These are phyloP conservation scores for Ceratothoa steindachneri DNA, from an alignment of 2,888 invertebrate genomes.

Conservation along the genomic window DNA sequence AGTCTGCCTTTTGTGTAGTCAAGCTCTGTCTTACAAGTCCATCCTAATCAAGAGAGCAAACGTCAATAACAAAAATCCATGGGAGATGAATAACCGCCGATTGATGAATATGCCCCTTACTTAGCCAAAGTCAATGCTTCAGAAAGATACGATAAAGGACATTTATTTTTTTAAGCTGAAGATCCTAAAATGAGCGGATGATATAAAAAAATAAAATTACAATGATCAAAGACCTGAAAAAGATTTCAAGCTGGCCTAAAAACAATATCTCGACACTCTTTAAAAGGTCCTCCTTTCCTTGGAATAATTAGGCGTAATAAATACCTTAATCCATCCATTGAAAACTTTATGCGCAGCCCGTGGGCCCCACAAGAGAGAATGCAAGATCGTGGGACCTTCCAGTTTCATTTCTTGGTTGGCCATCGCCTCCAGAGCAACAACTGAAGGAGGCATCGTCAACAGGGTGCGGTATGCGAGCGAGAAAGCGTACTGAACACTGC, in stretches of 20 bases:
- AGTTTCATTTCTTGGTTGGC: constrained; percentile 63
- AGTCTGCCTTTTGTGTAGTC: constrained; percentile 74
- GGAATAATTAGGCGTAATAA: too few species aligned
- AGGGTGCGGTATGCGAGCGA: constrained; percentile 78
- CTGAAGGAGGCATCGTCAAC: constrained; percentile 81
- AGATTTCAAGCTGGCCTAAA: too few species aligned
- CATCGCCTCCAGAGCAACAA: constrained; percentile 66
- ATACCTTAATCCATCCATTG: constrained; percentile 74
- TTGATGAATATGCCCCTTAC: too few species aligned
- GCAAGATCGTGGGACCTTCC: constrained; percentile 68
- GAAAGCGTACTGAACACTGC: constrained; percentile 87
- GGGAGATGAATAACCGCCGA: too few species aligned
- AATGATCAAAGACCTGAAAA: too few species aligned
- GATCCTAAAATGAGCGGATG: too few species aligned
- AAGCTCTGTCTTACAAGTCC: constrained; percentile 84
- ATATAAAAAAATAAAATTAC: not conserved
- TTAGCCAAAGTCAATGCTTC: too few species aligned
- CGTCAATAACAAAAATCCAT: constrained; percentile 24
- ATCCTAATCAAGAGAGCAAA: constrained; percentile 61
- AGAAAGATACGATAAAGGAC: not conserved
- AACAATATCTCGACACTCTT: too few species aligned
- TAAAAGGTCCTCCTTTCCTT: too few species aligned
- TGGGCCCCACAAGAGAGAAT: constrained; percentile 85
- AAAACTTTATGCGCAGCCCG: constrained; percentile 77
- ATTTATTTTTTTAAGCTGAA: not conserved